Evolutionary conservation across 37 sponge, comb jelly and placozoan genomes (phyloP).

Genomic region (Petrosia ficiformis): DNA sequence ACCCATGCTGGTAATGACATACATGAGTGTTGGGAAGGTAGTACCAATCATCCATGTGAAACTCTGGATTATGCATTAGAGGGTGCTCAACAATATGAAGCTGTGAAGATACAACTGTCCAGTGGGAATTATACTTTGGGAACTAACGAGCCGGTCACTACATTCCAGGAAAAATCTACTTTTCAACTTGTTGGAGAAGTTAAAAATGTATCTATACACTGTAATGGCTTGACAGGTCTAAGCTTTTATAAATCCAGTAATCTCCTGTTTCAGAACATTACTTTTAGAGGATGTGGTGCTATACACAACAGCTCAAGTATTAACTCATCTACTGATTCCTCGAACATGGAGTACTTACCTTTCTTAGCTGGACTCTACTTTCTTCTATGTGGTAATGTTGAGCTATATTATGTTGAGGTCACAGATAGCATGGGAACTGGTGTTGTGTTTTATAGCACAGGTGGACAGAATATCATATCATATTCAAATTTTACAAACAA

Average conservation of each 20-base stretch:
- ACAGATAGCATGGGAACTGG: conserved; percentile 41
- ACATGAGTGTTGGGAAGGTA: neutral
- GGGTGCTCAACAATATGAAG: no score
- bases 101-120: no score
- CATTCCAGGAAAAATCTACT: no score
- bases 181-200: no score
- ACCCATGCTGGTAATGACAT: no score
- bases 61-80: neutral
- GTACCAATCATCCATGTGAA: neutral
- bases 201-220: no score
- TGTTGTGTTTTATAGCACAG: conserved; percentile 18
- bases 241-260: conserved; percentile 3
- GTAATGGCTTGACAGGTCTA: conserved; percentile 11
- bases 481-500: conserved; percentile 16
- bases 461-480: conserved; percentile 11
- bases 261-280: neutral
- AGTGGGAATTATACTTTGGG: neutral
- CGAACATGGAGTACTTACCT: neutral
- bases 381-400: conserved; percentile 8
- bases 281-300: conserved; percentile 8
- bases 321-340: neutral
- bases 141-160: no score
- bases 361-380: conserved; percentile 17
- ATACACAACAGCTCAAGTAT: conserved; percentile 12
- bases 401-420: neutral